Evolutionary conservation across 2,797 vertebrate species (phyloP).

Genomic region (Sardinella longiceps): DNA sequence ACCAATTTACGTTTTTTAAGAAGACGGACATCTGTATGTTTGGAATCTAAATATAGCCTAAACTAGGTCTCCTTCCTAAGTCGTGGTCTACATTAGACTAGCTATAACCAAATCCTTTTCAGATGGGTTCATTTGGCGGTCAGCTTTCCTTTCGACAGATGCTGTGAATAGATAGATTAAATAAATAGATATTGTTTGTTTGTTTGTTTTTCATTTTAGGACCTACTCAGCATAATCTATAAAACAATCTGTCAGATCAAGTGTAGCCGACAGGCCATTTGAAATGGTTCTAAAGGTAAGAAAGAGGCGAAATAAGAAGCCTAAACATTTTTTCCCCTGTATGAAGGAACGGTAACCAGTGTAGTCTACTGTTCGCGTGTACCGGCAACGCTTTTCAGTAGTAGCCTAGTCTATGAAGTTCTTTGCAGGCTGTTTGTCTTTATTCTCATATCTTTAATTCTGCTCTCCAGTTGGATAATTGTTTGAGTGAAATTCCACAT

Average conservation of each 20-base stretch:
- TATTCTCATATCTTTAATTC: background rate
- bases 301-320: background rate
- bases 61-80: background rate
- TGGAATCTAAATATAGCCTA: background rate
- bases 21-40: background rate
- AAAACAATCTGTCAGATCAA: background rate
- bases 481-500: no score
- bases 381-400: background rate
- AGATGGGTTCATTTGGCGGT: constrained; percentile 36
- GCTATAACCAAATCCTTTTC: constrained; percentile 19
- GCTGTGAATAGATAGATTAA: background rate
- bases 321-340: background rate
- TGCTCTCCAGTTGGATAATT: background rate
- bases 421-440: background rate
- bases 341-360: background rate
- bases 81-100: constrained; percentile 6
- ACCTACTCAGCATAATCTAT: constrained; percentile 5
- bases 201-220: background rate
- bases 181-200: background rate
- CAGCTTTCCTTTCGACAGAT: constrained; percentile 32
- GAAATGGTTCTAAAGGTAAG: background rate
- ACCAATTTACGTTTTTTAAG: background rate
- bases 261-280: background rate
- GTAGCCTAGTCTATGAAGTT: background rate
- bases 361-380: background rate